These are phyloP conservation scores for Rattus rattus DNA, from an alignment of 2,113 vertebrate species.

Conservation along the genomic window DNA sequence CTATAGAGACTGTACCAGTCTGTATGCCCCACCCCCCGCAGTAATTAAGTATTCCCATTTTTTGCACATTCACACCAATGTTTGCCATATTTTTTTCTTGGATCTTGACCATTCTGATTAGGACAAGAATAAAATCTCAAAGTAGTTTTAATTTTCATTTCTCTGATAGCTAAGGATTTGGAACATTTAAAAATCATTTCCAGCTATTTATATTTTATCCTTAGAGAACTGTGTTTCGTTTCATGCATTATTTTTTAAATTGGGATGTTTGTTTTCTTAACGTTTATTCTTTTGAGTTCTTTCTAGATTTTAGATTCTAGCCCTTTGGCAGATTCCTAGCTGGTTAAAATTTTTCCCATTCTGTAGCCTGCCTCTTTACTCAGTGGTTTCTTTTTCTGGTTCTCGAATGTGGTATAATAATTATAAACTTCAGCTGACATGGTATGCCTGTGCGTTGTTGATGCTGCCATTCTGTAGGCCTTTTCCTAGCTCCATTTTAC, in stretches of 20 bases:
- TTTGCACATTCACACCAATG: not conserved
- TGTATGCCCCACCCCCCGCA: not conserved
- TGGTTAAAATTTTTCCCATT: not conserved
- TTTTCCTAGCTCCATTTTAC: not conserved
- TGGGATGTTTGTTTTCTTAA: not conserved
- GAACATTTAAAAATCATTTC: not conserved
- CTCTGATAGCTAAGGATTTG: not conserved
- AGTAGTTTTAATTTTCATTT: not conserved
- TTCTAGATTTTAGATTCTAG: not conserved
- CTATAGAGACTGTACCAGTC: not conserved
- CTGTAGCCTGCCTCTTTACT: not conserved
- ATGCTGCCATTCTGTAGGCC: not conserved
- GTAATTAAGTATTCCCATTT: not conserved
- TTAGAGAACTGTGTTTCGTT: not conserved
- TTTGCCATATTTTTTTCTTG: not conserved
- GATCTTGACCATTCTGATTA: not conserved
- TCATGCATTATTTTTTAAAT: not conserved
- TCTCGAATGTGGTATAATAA: not conserved
- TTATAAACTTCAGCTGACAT: not conserved
- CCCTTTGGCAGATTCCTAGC: not conserved
- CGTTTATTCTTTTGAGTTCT: not conserved
- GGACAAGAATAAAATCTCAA: not conserved
- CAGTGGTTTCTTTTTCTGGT: not conserved
- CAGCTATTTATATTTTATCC: not conserved
- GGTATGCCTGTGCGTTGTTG: not conserved